Evolutionary conservation across 2,113 vertebrate species (phyloP).

Genomic region (Atractosteus spatula): DNA sequence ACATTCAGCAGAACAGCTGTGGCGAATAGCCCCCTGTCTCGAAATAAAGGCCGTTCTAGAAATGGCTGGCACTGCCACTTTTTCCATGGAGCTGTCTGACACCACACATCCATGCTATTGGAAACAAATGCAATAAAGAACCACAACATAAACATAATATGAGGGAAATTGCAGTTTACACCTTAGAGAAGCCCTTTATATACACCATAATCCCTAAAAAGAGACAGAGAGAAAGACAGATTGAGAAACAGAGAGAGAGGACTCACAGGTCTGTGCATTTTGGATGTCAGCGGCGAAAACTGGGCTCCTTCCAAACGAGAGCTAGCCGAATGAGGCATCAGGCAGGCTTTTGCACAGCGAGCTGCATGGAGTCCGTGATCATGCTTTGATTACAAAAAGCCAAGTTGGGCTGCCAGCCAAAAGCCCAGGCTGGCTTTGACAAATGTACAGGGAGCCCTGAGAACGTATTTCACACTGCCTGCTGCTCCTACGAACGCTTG

Average conservation of each 20-base stretch:
- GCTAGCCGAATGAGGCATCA: constrained; percentile 65
- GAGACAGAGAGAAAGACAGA: constrained; percentile 31
- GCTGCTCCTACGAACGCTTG: constrained; percentile 51
- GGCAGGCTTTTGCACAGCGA: constrained; percentile 66
- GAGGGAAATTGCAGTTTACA: neutral
- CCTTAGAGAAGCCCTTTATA: neutral
- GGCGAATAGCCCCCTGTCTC: no score
- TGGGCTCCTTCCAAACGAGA: constrained; percentile 76
- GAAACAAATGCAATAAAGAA: neutral
- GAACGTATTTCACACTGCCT: constrained; percentile 59
- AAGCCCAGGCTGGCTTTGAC: constrained; percentile 72
- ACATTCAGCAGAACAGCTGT: constrained; percentile 30
- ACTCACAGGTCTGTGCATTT: constrained; percentile 90
- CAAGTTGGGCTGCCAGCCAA: constrained; percentile 72
- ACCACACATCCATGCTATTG: neutral
- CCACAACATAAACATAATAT: neutral
- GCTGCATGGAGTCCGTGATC: constrained; percentile 82
- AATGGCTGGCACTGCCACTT: constrained; percentile 12
- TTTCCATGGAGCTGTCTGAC: constrained; percentile 6
- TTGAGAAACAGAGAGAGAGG: constrained; percentile 39
- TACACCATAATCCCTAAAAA: constrained; percentile 16
- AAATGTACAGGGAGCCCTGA: constrained; percentile 64
- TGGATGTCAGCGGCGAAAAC: constrained; percentile 65
- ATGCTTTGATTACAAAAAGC: constrained; percentile 96
- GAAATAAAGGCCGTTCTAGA: neutral